Evolutionary conservation across 1,140 invertebrate species (phyloP), one percentile per base, ranked within the genome.

Genomic region (Microplitis demolitor): DNA sequence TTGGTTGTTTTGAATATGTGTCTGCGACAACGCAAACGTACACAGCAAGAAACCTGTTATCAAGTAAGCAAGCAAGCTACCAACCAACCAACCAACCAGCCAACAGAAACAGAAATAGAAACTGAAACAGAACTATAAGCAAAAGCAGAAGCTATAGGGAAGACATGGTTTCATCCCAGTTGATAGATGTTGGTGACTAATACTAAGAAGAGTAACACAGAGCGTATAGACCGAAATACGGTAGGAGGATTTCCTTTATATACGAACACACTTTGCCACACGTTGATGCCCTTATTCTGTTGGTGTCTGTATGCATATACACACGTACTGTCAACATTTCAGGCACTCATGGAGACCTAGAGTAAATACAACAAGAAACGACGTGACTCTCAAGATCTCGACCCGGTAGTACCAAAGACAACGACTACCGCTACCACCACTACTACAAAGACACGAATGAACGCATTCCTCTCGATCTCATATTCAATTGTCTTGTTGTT

Each of bases 151-250:
- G 39, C 39, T 45, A 45, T 45, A 45, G 66, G 63, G 74, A 74
- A 79, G 72, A 79, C 78, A 71, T 60, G 72, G 74, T 77, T 76
- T 79, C 78, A 78, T 78, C 72, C 75, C 58, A 51, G 53, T 78
- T 80, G 79, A 78, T 79, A 74, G 76, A 80, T 80, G 79, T 76
- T 63, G 66, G 39, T 45, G 39, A 45, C 77, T 66, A 71, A 71
- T 71, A 71, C 16, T 54, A 64, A 34, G 69, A 60, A 45, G 39
- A 45, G 39, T 45, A 51, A 14, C 58, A 6, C 34, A 4, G 4
- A 5, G 56, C 31, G 53, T 31, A 50, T 50, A 66, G 16, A 8
- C 16, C 8, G n/a, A 66, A 54, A 72, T 50, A 58, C 39, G 34
- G 51, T 35, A 66, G 51, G 39, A 45, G 39, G 39, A 45, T 45